Conservation (phyloP, 1,140 invertebrate species). For the Drosophila repleta region DNA sequence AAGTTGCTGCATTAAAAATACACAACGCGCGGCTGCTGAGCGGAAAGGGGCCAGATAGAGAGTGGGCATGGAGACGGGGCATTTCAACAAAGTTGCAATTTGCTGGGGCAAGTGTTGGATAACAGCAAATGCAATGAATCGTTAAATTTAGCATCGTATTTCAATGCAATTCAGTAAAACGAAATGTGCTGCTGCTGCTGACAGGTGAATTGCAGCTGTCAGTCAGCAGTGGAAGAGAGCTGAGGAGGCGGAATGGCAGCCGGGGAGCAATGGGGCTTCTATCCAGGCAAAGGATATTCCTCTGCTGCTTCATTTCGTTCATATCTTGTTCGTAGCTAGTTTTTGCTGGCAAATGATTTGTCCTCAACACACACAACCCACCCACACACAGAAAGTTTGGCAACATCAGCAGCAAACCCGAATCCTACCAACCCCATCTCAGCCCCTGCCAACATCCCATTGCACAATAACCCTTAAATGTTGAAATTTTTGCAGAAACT, state of each 20-base stretch:
- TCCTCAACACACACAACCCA: constrained; percentile 28
- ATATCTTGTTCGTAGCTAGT: constrained; percentile 46
- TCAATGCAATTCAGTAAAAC: constrained; percentile 78
- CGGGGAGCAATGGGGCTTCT: neutral
- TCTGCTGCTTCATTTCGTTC: constrained; percentile 31
- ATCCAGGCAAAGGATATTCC: constrained; percentile 33
- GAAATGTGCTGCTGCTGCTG: constrained; percentile 54
- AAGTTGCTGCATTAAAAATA: constrained; percentile 80
- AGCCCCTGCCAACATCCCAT: constrained; percentile 31
- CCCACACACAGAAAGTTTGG: constrained; percentile 42
- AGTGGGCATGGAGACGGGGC: neutral
- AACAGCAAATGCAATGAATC: constrained; percentile 74
- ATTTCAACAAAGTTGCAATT: constrained; percentile 73
- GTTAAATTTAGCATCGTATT: constrained; percentile 82
- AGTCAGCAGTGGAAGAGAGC: constrained; percentile 39
- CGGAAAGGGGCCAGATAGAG: neutral
- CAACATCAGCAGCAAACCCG: constrained; percentile 29
- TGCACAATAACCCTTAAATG: constrained; percentile 39
- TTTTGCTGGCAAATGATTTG: constrained; percentile 54
- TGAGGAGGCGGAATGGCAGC: neutral
- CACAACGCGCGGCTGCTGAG: constrained; percentile 47
- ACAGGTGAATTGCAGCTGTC: constrained; percentile 80
- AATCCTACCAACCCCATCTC: constrained; percentile 11
- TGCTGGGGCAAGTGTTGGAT: constrained; percentile 51
- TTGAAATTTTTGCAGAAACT: constrained; percentile 53